Conservation (phyloP, 2,113 vertebrate species). For the Boleophthalmus pectinirostris region DNA sequence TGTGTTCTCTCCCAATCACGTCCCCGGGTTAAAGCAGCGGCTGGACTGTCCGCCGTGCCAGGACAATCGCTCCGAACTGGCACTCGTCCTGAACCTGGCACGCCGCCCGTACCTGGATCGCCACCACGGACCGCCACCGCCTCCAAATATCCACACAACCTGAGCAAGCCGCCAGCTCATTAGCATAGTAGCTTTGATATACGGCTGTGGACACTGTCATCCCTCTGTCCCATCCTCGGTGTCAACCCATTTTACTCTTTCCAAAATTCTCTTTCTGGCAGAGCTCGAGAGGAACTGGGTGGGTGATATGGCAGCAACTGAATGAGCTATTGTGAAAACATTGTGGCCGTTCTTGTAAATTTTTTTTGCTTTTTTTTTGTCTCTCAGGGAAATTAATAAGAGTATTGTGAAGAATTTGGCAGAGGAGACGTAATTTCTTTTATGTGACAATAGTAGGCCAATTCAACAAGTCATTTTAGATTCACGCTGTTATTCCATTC, state of each 20-base stretch:
- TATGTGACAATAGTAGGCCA: conserved; percentile 1
- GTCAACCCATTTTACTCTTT: conserved; percentile 32
- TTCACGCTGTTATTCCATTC: conserved; percentile 1
- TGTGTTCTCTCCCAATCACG: conserved; percentile 28
- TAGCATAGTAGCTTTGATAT: conserved; percentile 68
- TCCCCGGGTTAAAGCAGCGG: conserved; percentile 50
- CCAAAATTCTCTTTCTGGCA: conserved; percentile 44
- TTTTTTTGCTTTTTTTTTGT: not conserved
- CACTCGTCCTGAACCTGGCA: conserved; percentile 35
- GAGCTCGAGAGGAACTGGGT: conserved; percentile 13
- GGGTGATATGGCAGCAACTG: conserved; percentile 18
- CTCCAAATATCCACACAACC: conserved; percentile 61
- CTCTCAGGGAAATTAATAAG: conserved; percentile 1
- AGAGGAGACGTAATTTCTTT: not conserved
- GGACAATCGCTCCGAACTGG: conserved; percentile 29
- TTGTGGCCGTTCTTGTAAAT: conserved; percentile 21
- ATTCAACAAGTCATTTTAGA: conserved; percentile 6
- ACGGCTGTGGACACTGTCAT: conserved; percentile 46
- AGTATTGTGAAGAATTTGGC: conserved; percentile 15
- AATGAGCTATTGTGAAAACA: conserved; percentile 23
- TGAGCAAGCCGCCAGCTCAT: conserved; percentile 62
- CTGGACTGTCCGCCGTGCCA: conserved; percentile 23
- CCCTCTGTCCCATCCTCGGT: conserved; percentile 33
- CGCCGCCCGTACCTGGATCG: conserved; percentile 50
- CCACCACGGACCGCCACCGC: conserved; percentile 25